phyloP scores from a whole-genome alignment of 2,888 invertebrate genomes.

The Amiota minor region DNA sequence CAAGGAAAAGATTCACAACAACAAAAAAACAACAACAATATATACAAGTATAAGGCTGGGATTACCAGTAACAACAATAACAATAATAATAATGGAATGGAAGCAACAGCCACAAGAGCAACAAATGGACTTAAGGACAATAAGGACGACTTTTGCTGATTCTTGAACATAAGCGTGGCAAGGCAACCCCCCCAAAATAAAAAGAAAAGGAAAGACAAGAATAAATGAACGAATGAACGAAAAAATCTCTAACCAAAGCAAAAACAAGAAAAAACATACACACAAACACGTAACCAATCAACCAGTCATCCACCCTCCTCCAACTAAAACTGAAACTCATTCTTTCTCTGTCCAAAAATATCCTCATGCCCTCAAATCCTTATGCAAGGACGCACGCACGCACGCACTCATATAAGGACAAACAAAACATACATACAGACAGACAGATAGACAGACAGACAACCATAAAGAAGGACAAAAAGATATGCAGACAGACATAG shows the following conservation, averaged over 20 bases:
- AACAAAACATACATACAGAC: not conserved
- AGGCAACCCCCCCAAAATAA: not conserved
- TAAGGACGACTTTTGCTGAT: slow-evolving; percentile 17
- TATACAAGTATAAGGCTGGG: not conserved
- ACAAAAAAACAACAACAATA: slow-evolving; percentile 3
- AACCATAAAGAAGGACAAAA: not conserved
- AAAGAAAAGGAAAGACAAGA: not conserved
- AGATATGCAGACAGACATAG: not conserved
- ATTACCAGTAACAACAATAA: slow-evolving; percentile 15
- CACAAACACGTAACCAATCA: not conserved
- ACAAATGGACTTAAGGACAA: slow-evolving; percentile 27
- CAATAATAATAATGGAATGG: slow-evolving; percentile 4
- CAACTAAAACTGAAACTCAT: too few species aligned
- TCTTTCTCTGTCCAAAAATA: not conserved
- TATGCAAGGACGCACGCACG: not conserved
- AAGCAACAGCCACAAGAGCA: slow-evolving; percentile 8
- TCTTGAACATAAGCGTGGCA: not conserved
- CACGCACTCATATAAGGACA: not conserved
- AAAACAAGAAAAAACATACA: not conserved
- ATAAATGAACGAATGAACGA: not conserved
- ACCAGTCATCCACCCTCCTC: too few species aligned
- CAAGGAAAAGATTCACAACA: slow-evolving; percentile 7
- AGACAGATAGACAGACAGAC: not conserved
- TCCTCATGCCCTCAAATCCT: not conserved
- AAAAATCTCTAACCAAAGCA: not conserved